Base-by-base conservation (phyloP, 1,140 invertebrate species). In the Diorhabda sublineata region DNA sequence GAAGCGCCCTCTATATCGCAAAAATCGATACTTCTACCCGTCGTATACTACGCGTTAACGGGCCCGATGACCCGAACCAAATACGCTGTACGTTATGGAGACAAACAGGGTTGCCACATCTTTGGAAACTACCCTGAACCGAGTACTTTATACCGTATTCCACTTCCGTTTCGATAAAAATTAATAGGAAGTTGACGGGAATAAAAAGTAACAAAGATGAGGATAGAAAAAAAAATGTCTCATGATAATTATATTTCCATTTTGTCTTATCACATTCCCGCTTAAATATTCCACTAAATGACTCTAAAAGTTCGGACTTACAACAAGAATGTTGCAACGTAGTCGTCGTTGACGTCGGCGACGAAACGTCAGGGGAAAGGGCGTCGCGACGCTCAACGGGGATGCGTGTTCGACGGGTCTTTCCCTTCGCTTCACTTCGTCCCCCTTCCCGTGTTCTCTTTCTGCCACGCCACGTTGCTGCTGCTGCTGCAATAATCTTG, bases 11-110 rank as follows among this genome's bases (percentile, higher is more conserved):
- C 47, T 52, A 52, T n/a, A 8, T 52, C 47, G 47, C 47, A 52
- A 52, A 52, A 52, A 52, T 52, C 47, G 47, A 52, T 52, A 52
- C n/a, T 52, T 52, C 47, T n/a, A 52, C 47, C 47, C 47, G 47
- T 52, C 47, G 47, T 52, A 52, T 52, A 52, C 47, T 52, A 52
- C 47, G 47, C 47, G n/a, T 52, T 52, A 52, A 52, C 47, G 47
- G 47, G 47, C 47, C 47, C 47, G 47, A 52, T 52, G 47, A 52
- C 47, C 47, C n/a, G 47, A 52, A 52, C 47, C 47, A 52, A 52
- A 52, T 52, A 52, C 47, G 47, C 47, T 52, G 47, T 52, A 52
- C 47, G 26, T 1, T 52, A n/a, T 52, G 47, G 47, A 8, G 47
- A n/a, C 47, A 3, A 3, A 52, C 47, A 52, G n/a, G 2, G 47